phyloP scores from a whole-genome alignment of 1,140 invertebrate species.

The Tetramorium simillimum region DNA sequence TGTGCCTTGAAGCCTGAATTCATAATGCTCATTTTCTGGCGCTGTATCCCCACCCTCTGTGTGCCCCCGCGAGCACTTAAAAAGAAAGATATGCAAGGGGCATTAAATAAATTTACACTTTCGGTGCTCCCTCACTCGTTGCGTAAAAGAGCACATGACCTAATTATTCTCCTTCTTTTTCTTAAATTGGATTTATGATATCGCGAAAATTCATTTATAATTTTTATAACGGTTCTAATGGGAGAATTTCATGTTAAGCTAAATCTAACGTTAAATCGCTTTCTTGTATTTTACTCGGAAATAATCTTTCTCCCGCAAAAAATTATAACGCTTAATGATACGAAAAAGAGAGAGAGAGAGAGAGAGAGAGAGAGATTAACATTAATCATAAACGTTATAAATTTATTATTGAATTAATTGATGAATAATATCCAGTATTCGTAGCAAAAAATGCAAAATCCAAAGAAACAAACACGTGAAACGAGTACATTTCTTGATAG shows the following conservation, averaged over 20 bases:
- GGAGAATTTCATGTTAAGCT: constrained; percentile 29
- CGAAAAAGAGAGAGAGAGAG: neutral
- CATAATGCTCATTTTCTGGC: constrained; percentile 39
- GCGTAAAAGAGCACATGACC: constrained; percentile 10
- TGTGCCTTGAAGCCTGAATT: constrained; percentile 66
- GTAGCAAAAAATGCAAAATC: neutral
- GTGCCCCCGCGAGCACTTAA: constrained; percentile 38
- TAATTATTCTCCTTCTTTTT: constrained; percentile 41
- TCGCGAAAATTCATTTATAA: constrained; percentile 53
- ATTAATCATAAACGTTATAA: neutral
- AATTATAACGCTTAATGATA: constrained; percentile 1
- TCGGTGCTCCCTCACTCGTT: neutral
- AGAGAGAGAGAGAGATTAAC: neutral
- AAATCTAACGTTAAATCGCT: neutral
- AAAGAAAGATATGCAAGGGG: constrained; percentile 59
- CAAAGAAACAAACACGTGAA: neutral
- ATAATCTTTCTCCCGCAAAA: neutral
- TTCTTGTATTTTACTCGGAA: neutral
- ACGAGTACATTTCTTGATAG: neutral
- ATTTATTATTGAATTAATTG: neutral
- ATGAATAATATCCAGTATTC: neutral
- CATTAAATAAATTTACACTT: constrained; percentile 61
- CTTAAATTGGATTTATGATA: constrained; percentile 18
- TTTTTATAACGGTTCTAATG: constrained; percentile 39
- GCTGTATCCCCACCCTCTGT: neutral